Base-by-base conservation (phyloP, 2,888 invertebrate species). In the Parnassius orleans region DNA sequence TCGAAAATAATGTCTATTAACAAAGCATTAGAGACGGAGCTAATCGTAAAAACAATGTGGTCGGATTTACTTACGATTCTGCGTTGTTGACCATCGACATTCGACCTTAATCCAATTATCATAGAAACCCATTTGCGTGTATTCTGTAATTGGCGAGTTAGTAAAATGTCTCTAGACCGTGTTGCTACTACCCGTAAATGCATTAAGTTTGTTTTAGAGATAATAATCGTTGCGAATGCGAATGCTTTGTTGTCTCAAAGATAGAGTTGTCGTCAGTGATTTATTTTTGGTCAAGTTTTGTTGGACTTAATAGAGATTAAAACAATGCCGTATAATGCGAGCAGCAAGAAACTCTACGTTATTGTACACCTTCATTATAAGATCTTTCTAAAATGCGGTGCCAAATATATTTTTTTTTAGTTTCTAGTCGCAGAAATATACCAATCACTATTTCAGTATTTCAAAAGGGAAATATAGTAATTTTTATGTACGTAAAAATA, bases 131-230 rank as follows among this genome's bases (percentile, higher is more conserved):
- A 58, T 65, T 62, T 61, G 64, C 64, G 61, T 65, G 79, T 68
- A 76, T 68, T 68, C 62, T 65, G 69, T 69, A 63, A 67, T 76
- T 81, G 74, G 80, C 73, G 73, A 72, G 79, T 76, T 78, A 79
- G 81, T 74, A 77, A 86, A 88, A 86, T 86, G 87, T 89, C 84
- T 87, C 80, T 83, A 86, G 87, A 88, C 85, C 88, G 87, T 90
- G 88, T 90, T 88, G 88, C 90, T 90, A 87, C 86, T 84, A 87
- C 85, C 86, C 83, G 88, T 89, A 89, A 89, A 89, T 87, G 90
- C 90, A 89, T 86, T 90, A 88, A 88, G 90, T 90, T 89, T 86
- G 88, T 89, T 88, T 85, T 79, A 86, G 84, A 90, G 90, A 90
- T 90, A 90, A 90, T 87, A 90, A 90, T 90, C 90, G 81, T 85